Evolutionary conservation across 2,113 vertebrate species (phyloP), one percentile per base, ranked within the genome.

Genomic region (rat (Rattus norvegicus)): DNA sequence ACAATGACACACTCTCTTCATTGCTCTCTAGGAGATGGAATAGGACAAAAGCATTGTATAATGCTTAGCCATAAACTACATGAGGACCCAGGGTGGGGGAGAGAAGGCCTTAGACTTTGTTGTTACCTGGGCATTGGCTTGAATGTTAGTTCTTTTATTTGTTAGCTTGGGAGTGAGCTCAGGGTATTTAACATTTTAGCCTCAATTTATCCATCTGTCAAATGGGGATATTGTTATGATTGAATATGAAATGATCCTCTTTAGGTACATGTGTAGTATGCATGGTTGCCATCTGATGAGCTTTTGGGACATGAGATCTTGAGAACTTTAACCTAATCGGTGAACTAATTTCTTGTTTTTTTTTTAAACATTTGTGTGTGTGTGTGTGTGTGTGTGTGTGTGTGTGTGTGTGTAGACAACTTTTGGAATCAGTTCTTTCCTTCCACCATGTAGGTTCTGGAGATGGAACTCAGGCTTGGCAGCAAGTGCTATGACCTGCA

Each of bases 131-230:
- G 7, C 75, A 12, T 24, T 89, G 36, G 54, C 70, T 56, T 75
- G 65, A 86, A 52, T 39, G 20, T 70, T 83, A 61, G 36, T 84
- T 95, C 43, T 96, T 92, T 92, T 14, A 73, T 67, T 84, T 93
- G 83, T 39, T 91, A 93, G 56, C 52, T 95, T 94, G 93, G 79
- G 63, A 90, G 84, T 65, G 10, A 93, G 54, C 22, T 83, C 33
- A 79, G 65, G 65, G 36, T 88, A 36, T 56, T 96, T 65, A 56
- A 36, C 54, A 88, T 77, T 83, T 75, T 14, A 88, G 54, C 28
- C 43, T 87, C 49, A 43, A 7, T 88, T 89, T 80, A n/a, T 80
- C 67, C 43, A 26, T 85, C 67, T 43, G 20, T 87, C 52, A 43
- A 87, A 70, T 65, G 72, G 63, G 61, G 43, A n/a, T 90, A 91